Evolutionary conservation across 1,140 invertebrate species (phyloP).

Genomic region (Monochamus saltuarius): DNA sequence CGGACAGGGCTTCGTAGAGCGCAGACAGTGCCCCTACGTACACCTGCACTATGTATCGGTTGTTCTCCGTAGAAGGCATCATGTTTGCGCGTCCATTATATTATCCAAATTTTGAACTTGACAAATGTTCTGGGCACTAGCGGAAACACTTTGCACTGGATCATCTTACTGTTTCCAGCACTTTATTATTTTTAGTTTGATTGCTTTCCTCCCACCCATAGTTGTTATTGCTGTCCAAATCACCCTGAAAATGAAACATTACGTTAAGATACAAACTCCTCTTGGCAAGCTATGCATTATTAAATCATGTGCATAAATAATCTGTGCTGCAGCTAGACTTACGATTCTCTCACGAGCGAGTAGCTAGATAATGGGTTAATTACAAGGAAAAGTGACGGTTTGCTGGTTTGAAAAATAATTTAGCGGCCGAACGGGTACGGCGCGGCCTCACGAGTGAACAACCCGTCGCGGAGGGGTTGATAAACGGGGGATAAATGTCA

Average conservation of each 20-base stretch:
- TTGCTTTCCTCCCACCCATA: not conserved
- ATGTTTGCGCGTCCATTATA: conserved; percentile 12
- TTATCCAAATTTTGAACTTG: not conserved
- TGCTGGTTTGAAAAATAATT: not conserved
- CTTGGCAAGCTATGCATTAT: too few species aligned
- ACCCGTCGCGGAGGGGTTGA: conserved; percentile 8
- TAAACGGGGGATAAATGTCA: conserved; percentile 52
- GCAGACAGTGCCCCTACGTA: conserved; percentile 86
- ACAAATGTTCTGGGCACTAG: conserved; percentile 3
- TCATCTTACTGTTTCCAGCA: not conserved
- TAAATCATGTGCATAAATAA: too few species aligned
- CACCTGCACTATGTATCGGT: conserved; percentile 70
- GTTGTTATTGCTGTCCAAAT: not conserved
- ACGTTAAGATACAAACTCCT: not conserved
- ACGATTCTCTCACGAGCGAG: too few species aligned
- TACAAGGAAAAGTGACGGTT: too few species aligned
- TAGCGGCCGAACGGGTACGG: not conserved
- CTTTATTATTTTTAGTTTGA: not conserved
- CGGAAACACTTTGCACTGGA: not conserved
- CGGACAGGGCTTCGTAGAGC: conserved; percentile 86
- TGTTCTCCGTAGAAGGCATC: conserved; percentile 38
- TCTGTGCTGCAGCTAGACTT: too few species aligned
- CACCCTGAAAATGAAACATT: conserved; percentile 1
- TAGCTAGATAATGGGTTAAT: too few species aligned
- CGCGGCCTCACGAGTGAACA: conserved; percentile 8